Evolutionary conservation across 2,888 invertebrate species (phyloP), one percentile per base, ranked within the genome.

Genomic region (Alloplasta piceator): DNA sequence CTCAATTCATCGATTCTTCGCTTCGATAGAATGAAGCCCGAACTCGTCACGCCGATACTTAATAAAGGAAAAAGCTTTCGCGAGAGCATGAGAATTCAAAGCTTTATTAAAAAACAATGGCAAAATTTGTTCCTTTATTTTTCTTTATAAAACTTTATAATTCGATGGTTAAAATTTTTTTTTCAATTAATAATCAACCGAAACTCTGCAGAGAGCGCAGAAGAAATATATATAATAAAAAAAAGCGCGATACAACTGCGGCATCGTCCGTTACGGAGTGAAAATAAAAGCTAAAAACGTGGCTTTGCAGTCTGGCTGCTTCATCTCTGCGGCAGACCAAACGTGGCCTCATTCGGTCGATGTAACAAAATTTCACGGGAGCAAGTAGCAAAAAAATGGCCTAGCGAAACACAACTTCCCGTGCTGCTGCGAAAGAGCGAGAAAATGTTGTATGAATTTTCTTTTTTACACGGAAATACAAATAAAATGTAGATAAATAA

Each of bases 31-130:
- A 58, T 14, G 41, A 58, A 12, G 46, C 43, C 14, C 71, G 64
- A 71, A 55, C 56, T 58, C 58, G 67, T 70, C 73, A 50, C 36
- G 63, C 64, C 46, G 38, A 73, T 80, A 64, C 52, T 52, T 77
- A 16, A 36, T 39, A 60, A 58, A 26, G 6, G 71, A 58, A 58
- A 39, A 43, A 56, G 26, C 26, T 3, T 26, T 26, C 3, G 26
- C 26, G 26, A 26, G 3, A 26, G 26, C 26, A 3, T 26, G 26
- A 26, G 26, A 26, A 26, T 26, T 26, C 26, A 2, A 2, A 26
- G 26, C 26, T 26, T 26, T 3, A 3, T 26, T 26, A 26, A 3
- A 26, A 26, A 26, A 26, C 1, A 26, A 3, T 26, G 26, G 3
- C 26, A 26, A 26, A 26, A 26, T 26, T 26, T 26, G 26, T 26